Percentiles rank a stretch among this genome's conserved stretches.
Conservation (phyloP, 1,140 invertebrate species). For the Diorhabda sublineata region DNA sequence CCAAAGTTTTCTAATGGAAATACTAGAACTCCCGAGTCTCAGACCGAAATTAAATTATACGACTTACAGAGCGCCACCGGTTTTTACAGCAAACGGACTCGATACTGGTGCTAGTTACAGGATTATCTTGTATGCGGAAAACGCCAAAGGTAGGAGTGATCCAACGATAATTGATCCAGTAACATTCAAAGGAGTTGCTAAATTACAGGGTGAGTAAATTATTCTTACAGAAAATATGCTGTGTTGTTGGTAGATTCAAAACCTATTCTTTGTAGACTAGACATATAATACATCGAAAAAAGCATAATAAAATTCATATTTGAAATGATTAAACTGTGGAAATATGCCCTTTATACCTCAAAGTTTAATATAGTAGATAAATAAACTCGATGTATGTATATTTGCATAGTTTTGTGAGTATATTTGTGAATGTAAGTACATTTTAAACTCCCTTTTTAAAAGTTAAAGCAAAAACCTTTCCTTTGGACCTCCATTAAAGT, state of each 20-base stretch:
- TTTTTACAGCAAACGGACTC: slow-evolving; percentile 71
- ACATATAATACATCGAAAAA: too few species aligned
- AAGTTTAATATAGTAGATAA: too few species aligned
- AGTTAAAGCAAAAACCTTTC: not conserved
- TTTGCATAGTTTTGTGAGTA: not conserved
- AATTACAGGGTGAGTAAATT: slow-evolving; percentile 57
- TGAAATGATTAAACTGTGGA: too few species aligned
- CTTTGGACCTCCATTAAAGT: not conserved
- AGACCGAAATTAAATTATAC: slow-evolving; percentile 39
- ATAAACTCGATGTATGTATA: too few species aligned
- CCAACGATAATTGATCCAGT: slow-evolving; percentile 74
- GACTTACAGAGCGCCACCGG: slow-evolving; percentile 55
- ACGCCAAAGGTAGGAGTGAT: slow-evolving; percentile 80
- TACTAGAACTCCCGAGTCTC: slow-evolving; percentile 60
- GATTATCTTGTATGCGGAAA: slow-evolving; percentile 74
- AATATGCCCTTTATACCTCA: too few species aligned
- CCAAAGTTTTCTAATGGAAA: slow-evolving; percentile 73
- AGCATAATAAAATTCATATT: too few species aligned
- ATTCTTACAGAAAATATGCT: not conserved
- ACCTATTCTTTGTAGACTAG: not conserved
- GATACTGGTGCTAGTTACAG: slow-evolving; percentile 72
- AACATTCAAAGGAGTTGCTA: slow-evolving; percentile 75
- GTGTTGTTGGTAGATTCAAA: not conserved
- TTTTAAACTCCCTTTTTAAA: not conserved
- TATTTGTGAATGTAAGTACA: not conserved